These are phyloP conservation scores for Melitaea cinxia DNA, from an alignment of 1,140 invertebrate genomes.

Conservation along the genomic window DNA sequence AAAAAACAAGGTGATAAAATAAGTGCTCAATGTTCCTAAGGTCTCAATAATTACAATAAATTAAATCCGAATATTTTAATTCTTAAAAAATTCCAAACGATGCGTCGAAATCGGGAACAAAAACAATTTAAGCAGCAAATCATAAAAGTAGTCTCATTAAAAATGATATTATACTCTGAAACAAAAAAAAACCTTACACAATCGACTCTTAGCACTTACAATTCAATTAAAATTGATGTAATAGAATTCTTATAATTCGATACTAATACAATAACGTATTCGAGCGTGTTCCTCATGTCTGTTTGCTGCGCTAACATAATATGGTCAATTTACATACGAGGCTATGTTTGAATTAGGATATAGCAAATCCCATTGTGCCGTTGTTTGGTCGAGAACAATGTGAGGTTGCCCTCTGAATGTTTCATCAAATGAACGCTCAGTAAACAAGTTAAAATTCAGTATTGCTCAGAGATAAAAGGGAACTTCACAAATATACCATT, in stretches of 20 bases:
- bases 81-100: too few relatives aligned
- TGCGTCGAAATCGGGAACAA: too few relatives aligned
- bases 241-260: background rate
- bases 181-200: too few relatives aligned
- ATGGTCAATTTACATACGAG: conserved; percentile 35
- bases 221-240: too few relatives aligned
- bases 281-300: conserved; percentile 1
- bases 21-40: too few relatives aligned
- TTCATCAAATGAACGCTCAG: conserved; percentile 30
- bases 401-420: conserved; percentile 30
- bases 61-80: too few relatives aligned
- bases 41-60: too few relatives aligned
- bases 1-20: too few relatives aligned
- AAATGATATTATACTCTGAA: too few relatives aligned
- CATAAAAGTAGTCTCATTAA: too few relatives aligned
- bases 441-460: conserved; percentile 20
- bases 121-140: too few relatives aligned
- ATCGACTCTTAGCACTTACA: too few relatives aligned
- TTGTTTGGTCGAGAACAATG: conserved; percentile 34
- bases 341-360: conserved; percentile 35
- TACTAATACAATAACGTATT: conserved; percentile 5
- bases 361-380: conserved; percentile 37
- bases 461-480: conserved; percentile 12
- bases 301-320: conserved; percentile 34
- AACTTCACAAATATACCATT: background rate